These are phyloP conservation scores for Hirtodrosophila cameraria DNA, from an alignment of 2,888 invertebrate species.

Conservation along the genomic window DNA sequence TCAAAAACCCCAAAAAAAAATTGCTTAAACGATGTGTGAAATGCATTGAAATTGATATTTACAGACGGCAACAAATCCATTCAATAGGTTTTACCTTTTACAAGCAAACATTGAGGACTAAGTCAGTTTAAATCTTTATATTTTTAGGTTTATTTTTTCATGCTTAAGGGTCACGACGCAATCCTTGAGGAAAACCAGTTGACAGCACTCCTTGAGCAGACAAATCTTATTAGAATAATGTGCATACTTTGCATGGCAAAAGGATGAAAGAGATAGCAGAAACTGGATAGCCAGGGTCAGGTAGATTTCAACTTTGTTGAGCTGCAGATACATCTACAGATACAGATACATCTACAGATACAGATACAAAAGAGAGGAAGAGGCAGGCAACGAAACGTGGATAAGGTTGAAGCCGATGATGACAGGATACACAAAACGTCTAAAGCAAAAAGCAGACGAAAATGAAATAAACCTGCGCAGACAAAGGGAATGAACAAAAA, in stretches of 20 bases:
- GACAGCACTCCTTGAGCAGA: constrained; percentile 49
- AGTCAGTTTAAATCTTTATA: constrained; percentile 35
- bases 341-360: constrained; percentile 15
- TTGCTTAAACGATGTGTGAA: constrained; percentile 46
- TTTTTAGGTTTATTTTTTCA: background rate
- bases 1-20: constrained; percentile 14
- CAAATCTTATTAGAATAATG: constrained; percentile 73
- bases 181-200: constrained; percentile 58
- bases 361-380: constrained; percentile 33
- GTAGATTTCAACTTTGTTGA: constrained; percentile 54
- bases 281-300: constrained; percentile 45
- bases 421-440: constrained; percentile 67
- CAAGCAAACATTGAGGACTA: constrained; percentile 11
- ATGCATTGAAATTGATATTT: constrained; percentile 35
- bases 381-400: constrained; percentile 67
- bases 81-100: constrained; percentile 48
- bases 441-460: constrained; percentile 12
- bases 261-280: background rate
- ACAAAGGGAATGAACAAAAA: constrained; percentile 32
- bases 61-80: constrained; percentile 25
- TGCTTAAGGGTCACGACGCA: constrained; percentile 16
- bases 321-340: constrained; percentile 32
- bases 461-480: constrained; percentile 11
- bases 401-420: constrained; percentile 37
- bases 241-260: background rate